Evolutionary conservation across 2,888 invertebrate species (phyloP), one percentile per base, ranked within the genome.

Genomic region (Synergus japonicus): DNA sequence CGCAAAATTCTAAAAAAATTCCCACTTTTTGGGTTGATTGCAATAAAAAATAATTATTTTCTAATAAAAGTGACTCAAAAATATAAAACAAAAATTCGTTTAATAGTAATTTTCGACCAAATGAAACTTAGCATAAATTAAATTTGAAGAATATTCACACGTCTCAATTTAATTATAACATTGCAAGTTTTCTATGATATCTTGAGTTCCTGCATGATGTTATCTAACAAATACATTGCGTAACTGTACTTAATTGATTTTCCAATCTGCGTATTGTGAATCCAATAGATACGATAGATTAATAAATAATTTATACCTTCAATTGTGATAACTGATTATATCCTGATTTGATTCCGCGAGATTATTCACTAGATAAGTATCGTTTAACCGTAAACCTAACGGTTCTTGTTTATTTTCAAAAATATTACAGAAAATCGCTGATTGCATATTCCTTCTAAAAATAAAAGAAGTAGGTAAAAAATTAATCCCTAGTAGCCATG

Each of bases 271-370:
- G 10, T n/a, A 43, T 43, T 66, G 66, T 66, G 41, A 41, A 66
- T 43, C 66, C n/a, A 66, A 66, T 66, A 66, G 66, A 66, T 66
- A n/a, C 43, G 41, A 66, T 41, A 66, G 66, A 66, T 66, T 43
- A 66, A 66, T 66, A 43, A 3, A 37, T n/a, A 66, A 43, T 66
- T 66, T 66, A 66, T 66, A 41, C 10, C 66, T 41, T 66, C 18
- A 66, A 43, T 66, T 66, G 43, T 66, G 66, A 66, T 66, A 66
- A 66, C 66, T 66, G 66, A 66, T 66, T 66, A 66, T 43, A 66
- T 66, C 66, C 66, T 43, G 66, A 66, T 41, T 66, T 43, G n/a
- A 66, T 66, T 66, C 18, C 18, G 41, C 43, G 66, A 43, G 18
- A 66, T 66, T 66, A 18, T 66, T 66, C 66, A 66, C 43, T 43